A percentile compares a stretch with the other conserved stretches of the same genome.
These are phyloP conservation scores for Ceyx erithaca DNA, from an alignment of 2,797 vertebrate genomes.

Conservation along the genomic window DNA sequence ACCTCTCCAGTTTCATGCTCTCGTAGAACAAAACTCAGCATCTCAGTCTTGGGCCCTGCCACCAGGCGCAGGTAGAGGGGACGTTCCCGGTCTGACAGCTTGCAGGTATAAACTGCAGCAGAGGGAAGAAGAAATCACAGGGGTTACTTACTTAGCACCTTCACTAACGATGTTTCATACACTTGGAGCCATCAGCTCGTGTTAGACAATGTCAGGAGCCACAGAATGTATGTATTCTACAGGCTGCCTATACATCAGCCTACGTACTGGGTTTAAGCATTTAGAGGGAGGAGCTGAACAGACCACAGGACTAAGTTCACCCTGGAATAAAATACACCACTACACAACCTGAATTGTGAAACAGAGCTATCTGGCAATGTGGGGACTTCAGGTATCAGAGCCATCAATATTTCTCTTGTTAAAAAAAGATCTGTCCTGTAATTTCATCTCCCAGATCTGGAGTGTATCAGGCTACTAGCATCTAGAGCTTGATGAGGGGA, in stretches of 20 bases:
- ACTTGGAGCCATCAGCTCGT: background rate
- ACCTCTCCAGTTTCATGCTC: conserved; percentile 97
- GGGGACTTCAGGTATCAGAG: background rate
- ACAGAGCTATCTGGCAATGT: background rate
- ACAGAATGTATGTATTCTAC: background rate
- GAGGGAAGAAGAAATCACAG: background rate
- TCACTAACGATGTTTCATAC: background rate
- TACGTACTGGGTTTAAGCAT: background rate
- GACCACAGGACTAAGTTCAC: background rate
- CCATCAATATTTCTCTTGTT: background rate
- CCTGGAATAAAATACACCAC: background rate
- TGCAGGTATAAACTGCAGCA: conserved; percentile 90
- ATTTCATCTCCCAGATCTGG: background rate
- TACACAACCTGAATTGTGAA: background rate
- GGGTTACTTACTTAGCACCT: background rate
- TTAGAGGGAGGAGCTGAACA: background rate
- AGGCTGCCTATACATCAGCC: background rate
- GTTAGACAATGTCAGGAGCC: background rate
- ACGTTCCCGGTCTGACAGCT: conserved; percentile 91
- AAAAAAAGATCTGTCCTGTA: background rate
- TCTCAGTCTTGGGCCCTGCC: conserved; percentile 89
- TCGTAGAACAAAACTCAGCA: conserved; percentile 92
- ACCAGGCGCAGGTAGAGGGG: conserved; percentile 93
- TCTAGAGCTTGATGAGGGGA: background rate
- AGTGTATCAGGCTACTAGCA: background rate